Evolutionary conservation across 2,888 invertebrate genomes (phyloP).

Genomic region (Ceratothoa steindachneri): DNA sequence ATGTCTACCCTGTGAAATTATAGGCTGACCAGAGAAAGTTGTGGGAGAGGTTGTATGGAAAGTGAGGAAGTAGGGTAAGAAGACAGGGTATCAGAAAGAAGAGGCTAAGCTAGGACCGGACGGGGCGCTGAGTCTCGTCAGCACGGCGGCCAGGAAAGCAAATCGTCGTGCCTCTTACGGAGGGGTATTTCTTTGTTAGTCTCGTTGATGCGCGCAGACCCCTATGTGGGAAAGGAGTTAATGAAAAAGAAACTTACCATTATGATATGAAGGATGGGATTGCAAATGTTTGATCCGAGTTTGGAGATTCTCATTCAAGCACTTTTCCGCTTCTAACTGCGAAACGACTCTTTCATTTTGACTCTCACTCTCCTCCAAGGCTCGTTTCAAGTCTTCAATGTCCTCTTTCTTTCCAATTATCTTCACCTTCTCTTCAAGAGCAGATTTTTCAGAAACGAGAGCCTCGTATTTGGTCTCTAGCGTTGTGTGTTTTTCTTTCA

Average conservation of each 20-base stretch:
- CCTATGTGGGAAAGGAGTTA: too few relatives aligned
- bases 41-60: too few relatives aligned
- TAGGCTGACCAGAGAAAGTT: too few relatives aligned
- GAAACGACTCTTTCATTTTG: background rate
- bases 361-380: background rate
- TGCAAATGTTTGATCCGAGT: conserved; percentile 15
- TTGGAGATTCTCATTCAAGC: conserved; percentile 27
- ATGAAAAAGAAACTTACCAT: background rate
- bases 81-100: too few relatives aligned
- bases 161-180: too few relatives aligned
- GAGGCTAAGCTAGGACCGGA: too few relatives aligned
- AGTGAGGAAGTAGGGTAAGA: too few relatives aligned
- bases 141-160: too few relatives aligned
- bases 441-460: background rate
- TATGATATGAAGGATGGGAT: background rate
- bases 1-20: too few relatives aligned
- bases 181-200: too few relatives aligned
- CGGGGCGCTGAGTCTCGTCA: too few relatives aligned
- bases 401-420: background rate
- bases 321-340: conserved; percentile 32
- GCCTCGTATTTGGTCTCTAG: background rate
- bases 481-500: background rate
- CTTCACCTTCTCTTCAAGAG: background rate
- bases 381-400: background rate
- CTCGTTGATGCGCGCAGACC: too few relatives aligned